Percentiles rank a stretch among this genome's conserved stretches.
Conservation (phyloP, 2,113 vertebrate species). For the Callipepla californica region DNA sequence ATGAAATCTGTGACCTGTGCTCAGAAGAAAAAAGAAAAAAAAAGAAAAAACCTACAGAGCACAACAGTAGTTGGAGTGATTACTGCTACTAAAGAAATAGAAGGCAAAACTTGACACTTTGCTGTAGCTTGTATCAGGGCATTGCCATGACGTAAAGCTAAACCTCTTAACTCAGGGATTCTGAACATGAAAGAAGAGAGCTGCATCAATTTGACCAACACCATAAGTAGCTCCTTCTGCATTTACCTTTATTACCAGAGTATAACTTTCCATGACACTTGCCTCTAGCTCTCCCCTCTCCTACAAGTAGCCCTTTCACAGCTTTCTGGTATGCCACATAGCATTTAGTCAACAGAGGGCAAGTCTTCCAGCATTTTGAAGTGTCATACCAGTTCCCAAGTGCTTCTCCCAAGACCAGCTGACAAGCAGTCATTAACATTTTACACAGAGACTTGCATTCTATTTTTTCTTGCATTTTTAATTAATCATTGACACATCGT, state of each 20-base stretch:
- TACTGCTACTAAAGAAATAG: neutral
- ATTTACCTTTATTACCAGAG: neutral
- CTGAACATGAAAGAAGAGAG: neutral
- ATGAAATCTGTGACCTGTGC: neutral
- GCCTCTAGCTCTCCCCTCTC: neutral
- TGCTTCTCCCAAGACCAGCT: slow-evolving; percentile 43
- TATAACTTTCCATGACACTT: neutral
- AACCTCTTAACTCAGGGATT: neutral
- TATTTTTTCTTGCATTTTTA: slow-evolving; percentile 53
- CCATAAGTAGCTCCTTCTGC: neutral
- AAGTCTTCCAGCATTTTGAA: slow-evolving; percentile 66
- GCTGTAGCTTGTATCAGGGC: neutral
- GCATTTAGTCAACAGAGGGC: slow-evolving; percentile 32
- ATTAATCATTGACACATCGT: slow-evolving; percentile 49
- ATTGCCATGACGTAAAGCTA: neutral
- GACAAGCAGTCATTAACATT: slow-evolving; percentile 52
- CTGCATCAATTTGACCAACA: neutral
- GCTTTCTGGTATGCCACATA: neutral
- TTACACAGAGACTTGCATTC: slow-evolving; percentile 52
- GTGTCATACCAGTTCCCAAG: slow-evolving; percentile 35
- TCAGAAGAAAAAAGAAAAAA: neutral
- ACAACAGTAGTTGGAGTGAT: neutral
- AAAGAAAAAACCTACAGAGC: neutral
- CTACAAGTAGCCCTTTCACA: neutral
- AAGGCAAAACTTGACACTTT: neutral